Evolutionary conservation across 2,888 invertebrate species (phyloP), one percentile per base, ranked within the genome.

Genomic region (Lumbricus terrestris): DNA sequence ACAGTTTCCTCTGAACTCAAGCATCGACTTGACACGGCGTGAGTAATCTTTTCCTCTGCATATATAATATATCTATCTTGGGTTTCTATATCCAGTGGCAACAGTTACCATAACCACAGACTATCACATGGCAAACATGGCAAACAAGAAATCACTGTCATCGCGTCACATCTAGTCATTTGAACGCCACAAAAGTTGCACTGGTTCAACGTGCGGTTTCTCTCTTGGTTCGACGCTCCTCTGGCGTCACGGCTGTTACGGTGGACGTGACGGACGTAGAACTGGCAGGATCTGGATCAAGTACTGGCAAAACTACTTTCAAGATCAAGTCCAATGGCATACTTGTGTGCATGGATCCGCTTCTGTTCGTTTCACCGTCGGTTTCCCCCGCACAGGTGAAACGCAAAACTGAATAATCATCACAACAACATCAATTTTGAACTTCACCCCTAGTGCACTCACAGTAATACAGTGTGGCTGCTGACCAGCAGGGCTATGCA

Each of bases 251-350:
- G n/a, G 69, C 8, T 5, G 69, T 69, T 29, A 11, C 8, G 47
- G 69, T n/a, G 69, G 29, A 69, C n/a, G n/a, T n/a, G 13, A 11
- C 69, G 8, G 69, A 69, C 69, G 69, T 69, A 69, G n/a, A 69
- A n/a, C 69, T 69, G 69, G 29, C 69, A 69, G 69, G 69, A 69
- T 69, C 29, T 13, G 69, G 69, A 69, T 69, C 69, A 69, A 69
- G 69, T 69, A 69, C 69, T 69, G n/a, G 69, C 69, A n/a, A 8
- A 69, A 69, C 69, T n/a, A 11, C 69, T 69, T n/a, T 1, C n/a
- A n/a, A n/a, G n/a, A 69, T 69, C 69, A 69, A 69, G 69, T 69
- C 69, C 69, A 69, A n/a, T 69, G n/a, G 69, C n/a, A 69, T n/a
- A 69, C 1, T 69, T 13, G 69, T 13, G 69, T 69, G 69, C 69